Conservation (phyloP, 30 jellyfish, hydroid and myxozoan genomes). For the Cassiopea xamachana region DNA sequence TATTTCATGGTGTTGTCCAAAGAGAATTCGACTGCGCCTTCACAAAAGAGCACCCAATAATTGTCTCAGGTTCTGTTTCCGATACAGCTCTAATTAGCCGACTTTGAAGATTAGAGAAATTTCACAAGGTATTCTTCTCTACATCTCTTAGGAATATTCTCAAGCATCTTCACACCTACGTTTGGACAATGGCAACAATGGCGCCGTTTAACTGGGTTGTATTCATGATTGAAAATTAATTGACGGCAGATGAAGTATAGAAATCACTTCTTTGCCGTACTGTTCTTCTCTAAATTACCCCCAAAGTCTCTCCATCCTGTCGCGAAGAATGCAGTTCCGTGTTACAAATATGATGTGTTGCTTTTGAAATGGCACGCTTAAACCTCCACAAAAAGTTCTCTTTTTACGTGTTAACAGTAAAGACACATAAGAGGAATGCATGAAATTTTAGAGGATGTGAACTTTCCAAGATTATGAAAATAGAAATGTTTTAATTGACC, state of each 20-base stretch:
- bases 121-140: slow-evolving; percentile 15
- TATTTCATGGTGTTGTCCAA: not conserved
- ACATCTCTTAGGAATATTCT: slow-evolving; percentile 11
- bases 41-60: slow-evolving; percentile 10
- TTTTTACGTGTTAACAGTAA: too few species aligned
- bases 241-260: slow-evolving; percentile 8
- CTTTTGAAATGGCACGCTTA: not conserved
- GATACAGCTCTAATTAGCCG: slow-evolving; percentile 40
- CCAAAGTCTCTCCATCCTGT: not conserved
- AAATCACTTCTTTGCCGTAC: not conserved
- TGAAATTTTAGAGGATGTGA: too few species aligned
- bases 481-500: too few species aligned
- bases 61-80: slow-evolving; percentile 23
- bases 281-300: too few species aligned
- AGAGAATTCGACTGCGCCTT: slow-evolving; percentile 1
- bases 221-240: not conserved
- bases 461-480: too few species aligned
- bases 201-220: not conserved
- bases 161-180: slow-evolving; percentile 28
- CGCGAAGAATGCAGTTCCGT: not conserved
- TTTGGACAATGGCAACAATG: not conserved
- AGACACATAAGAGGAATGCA: too few species aligned
- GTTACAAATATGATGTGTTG: not conserved
- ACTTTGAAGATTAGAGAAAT: slow-evolving; percentile 30
- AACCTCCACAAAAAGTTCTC: too few species aligned